Conservation (phyloP, 2,113 vertebrate species). For the Cyanoramphus novaezelandiae region DNA sequence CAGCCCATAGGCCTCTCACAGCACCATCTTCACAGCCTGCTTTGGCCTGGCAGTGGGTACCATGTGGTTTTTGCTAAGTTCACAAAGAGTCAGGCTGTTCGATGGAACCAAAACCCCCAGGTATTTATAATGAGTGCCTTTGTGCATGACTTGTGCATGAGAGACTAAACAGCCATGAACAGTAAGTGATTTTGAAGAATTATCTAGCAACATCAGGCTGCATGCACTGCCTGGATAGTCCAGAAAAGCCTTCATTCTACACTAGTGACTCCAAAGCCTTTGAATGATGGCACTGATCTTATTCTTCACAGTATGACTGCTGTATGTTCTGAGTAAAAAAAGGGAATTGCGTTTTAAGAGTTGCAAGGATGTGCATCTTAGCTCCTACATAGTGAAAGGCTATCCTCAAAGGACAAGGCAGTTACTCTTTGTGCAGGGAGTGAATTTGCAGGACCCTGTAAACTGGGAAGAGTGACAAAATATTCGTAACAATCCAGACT, state of each 20-base stretch:
- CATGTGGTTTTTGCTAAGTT: background rate
- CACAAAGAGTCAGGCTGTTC: fast-evolving
- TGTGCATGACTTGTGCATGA: background rate
- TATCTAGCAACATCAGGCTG: background rate
- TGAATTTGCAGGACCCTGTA: background rate
- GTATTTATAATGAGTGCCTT: background rate
- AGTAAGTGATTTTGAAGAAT: background rate
- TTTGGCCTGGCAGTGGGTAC: background rate
- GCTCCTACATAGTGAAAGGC: background rate
- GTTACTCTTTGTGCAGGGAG: background rate
- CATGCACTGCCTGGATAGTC: background rate
- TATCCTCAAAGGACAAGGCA: background rate
- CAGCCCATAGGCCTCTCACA: background rate
- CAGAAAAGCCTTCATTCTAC: background rate
- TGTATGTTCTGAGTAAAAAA: background rate
- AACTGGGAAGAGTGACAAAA: background rate
- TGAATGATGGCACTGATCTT: background rate
- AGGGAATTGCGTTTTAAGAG: background rate
- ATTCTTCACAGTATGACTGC: background rate
- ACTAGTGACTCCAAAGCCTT: background rate
- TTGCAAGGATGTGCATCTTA: background rate
- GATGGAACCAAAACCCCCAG: background rate
- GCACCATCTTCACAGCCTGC: background rate
- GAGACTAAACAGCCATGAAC: background rate
- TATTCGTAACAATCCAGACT: background rate